Conservation (phyloP, 2,888 invertebrate species). For the Fragum whitleyi region DNA sequence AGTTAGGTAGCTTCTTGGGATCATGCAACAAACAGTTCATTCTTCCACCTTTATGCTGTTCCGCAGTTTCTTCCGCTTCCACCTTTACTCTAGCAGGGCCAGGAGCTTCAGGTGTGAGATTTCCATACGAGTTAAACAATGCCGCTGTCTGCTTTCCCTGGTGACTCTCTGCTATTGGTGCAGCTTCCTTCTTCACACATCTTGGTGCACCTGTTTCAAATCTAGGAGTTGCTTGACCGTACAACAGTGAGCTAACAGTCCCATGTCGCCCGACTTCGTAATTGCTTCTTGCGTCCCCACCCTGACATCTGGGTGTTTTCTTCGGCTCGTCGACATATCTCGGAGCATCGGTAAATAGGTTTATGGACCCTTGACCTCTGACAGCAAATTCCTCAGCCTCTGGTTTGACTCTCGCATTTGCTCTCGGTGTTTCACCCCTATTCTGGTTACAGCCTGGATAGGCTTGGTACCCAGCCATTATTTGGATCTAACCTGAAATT, state of each 20-base stretch:
- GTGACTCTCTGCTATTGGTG: constrained; percentile 73
- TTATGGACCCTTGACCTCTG: constrained; percentile 73
- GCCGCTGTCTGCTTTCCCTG: constrained; percentile 69
- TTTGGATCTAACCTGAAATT: neutral
- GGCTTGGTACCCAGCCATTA: constrained; percentile 54
- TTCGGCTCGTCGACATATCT: constrained; percentile 63
- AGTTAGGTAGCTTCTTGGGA: constrained; percentile 71
- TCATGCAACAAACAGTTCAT: constrained; percentile 77
- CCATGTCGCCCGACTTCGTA: constrained; percentile 76
- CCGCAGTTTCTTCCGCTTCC: constrained; percentile 69
- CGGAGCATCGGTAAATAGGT: constrained; percentile 71
- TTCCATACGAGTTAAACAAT: constrained; percentile 72
- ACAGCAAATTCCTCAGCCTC: constrained; percentile 79
- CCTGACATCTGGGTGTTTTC: constrained; percentile 72
- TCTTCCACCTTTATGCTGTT: constrained; percentile 70
- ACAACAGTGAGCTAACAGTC: constrained; percentile 70
- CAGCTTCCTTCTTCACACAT: constrained; percentile 75
- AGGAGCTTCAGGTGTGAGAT: constrained; percentile 67
- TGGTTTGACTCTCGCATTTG: constrained; percentile 75
- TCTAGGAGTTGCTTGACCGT: constrained; percentile 72
- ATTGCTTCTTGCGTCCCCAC: constrained; percentile 69
- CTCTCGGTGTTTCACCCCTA: constrained; percentile 69
- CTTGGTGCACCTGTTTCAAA: constrained; percentile 68
- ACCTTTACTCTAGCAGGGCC: constrained; percentile 68
- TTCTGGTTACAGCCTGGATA: constrained; percentile 78